Conservation (phyloP, 1,140 invertebrate species). For the Polypedilum vanderplanki region DNA sequence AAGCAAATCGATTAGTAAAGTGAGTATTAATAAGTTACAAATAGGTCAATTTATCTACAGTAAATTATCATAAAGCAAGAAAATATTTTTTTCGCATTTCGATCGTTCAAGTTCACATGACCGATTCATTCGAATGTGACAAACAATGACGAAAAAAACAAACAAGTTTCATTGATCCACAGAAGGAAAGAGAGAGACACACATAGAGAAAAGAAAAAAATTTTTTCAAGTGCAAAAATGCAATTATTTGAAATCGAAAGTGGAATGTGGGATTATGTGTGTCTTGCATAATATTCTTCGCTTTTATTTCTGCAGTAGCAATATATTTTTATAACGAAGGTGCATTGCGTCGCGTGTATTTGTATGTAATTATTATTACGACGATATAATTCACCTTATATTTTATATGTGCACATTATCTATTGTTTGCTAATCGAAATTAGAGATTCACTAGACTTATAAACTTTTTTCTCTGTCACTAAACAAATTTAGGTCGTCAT, state of each 20-base stretch:
- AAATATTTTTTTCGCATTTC: not conserved
- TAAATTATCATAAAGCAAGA: not conserved
- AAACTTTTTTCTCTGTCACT: not conserved
- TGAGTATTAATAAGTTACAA: not conserved
- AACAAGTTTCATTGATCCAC: no score
- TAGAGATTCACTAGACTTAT: not conserved
- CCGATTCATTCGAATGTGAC: no score
- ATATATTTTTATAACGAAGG: not conserved
- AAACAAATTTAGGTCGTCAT: not conserved
- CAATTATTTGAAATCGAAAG: slow-evolving; percentile 4
- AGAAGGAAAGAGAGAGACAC: no score
- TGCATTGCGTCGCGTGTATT: not conserved
- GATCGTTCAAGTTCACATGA: not conserved
- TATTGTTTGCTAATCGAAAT: not conserved
- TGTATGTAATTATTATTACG: not conserved
- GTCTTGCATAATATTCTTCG: not conserved
- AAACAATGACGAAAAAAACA: no score
- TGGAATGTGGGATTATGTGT: slow-evolving; percentile 17
- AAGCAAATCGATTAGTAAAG: not conserved
- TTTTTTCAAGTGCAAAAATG: slow-evolving; percentile 1
- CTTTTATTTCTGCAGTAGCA: not conserved
- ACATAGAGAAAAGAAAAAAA: not conserved
- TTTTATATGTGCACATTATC: not conserved
- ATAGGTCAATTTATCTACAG: not conserved
- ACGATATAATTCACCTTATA: not conserved